Conservation (phyloP, 1,140 invertebrate genomes). For the Lepidostoma basale region DNA sequence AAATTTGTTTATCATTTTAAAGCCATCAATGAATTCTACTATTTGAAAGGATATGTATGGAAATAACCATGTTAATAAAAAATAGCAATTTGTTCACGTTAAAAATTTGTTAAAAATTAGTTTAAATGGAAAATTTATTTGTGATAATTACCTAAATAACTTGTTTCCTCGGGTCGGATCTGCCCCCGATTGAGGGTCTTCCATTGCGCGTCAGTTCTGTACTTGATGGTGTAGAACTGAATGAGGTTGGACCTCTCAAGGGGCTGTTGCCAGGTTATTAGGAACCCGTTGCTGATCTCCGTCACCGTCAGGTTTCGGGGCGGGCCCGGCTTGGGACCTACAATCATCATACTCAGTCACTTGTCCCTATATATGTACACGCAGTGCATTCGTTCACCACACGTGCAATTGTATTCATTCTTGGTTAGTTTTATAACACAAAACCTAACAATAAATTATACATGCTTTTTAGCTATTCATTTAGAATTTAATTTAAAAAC, state of each 20-base stretch:
- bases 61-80: not conserved
- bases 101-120: not conserved
- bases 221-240: slow-evolving; percentile 91
- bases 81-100: not conserved
- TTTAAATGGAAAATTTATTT: not conserved
- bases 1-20: no score
- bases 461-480: no score
- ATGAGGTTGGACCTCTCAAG: slow-evolving; percentile 77
- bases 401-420: no score
- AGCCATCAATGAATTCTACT: not conserved
- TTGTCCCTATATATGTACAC: no score
- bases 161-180: slow-evolving; percentile 86
- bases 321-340: slow-evolving; percentile 86
- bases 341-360: no score
- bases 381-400: no score
- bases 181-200: slow-evolving; percentile 85
- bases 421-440: no score
- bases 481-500: no score
- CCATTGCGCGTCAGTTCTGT: slow-evolving; percentile 85
- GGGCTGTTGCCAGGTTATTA: slow-evolving; percentile 89
- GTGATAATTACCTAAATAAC: slow-evolving; percentile 72
- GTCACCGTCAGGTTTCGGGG: slow-evolving; percentile 87
- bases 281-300: slow-evolving; percentile 83
- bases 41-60: not conserved
- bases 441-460: no score